A percentile compares a stretch with the other conserved stretches of the same genome.
These are phyloP conservation scores for Electrophaes corylata DNA, from an alignment of 2,888 invertebrate genomes.

Conservation along the genomic window DNA sequence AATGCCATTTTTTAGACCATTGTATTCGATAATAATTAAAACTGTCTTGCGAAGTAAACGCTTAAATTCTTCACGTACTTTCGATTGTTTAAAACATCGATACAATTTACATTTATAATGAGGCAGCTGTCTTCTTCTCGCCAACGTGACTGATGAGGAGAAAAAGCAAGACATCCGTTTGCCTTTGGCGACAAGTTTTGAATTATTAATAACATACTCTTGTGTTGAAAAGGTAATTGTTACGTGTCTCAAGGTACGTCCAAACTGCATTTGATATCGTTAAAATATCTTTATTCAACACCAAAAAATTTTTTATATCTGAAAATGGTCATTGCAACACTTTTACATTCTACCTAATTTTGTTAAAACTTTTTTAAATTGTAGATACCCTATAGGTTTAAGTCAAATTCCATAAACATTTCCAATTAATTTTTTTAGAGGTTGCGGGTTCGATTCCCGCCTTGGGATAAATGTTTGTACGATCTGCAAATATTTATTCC, in stretches of 20 bases:
- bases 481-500: too few species aligned
- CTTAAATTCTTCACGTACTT: slow-evolving; percentile 24
- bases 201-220: slow-evolving; percentile 26
- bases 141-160: slow-evolving; percentile 28
- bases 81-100: slow-evolving; percentile 21
- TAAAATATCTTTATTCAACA: background rate
- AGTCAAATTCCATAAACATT: too few species aligned
- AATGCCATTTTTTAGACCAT: slow-evolving; percentile 48
- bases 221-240: slow-evolving; percentile 18
- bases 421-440: too few species aligned
- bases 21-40: slow-evolving; percentile 48
- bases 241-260: slow-evolving; percentile 11
- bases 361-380: too few species aligned
- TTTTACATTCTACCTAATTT: background rate
- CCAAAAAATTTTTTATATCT: background rate
- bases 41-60: slow-evolving; percentile 39
- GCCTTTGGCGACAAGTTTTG: slow-evolving; percentile 25
- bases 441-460: too few species aligned
- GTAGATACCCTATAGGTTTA: too few species aligned
- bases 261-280: background rate
- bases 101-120: slow-evolving; percentile 33
- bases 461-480: too few species aligned
- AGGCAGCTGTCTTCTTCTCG: slow-evolving; percentile 28
- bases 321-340: background rate
- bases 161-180: slow-evolving; percentile 36